These are phyloP conservation scores for Lasioglossum figueresi DNA, from an alignment of 2,888 invertebrate genomes.

Conservation along the genomic window DNA sequence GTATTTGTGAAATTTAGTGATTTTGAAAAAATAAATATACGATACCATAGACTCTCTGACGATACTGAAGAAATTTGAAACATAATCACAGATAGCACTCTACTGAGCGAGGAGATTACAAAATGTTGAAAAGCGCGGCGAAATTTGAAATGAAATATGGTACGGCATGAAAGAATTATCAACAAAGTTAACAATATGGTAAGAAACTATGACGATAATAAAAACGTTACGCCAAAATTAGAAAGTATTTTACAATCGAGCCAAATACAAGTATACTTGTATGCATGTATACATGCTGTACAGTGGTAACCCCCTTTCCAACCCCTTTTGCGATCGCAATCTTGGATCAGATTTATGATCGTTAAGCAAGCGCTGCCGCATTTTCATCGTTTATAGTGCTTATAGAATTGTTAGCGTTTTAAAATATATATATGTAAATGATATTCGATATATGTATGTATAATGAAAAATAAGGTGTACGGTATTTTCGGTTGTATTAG, in stretches of 20 bases:
- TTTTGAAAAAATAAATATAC: no score
- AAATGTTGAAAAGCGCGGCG: neutral
- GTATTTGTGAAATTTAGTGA: no score
- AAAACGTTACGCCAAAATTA: neutral
- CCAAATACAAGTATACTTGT: neutral
- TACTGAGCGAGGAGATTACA: neutral
- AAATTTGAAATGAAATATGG: neutral
- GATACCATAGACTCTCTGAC: no score
- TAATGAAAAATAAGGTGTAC: neutral
- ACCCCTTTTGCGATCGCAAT: neutral
- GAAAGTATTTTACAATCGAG: neutral
- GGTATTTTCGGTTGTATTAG: neutral
- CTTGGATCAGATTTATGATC: neutral
- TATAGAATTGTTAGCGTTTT: neutral
- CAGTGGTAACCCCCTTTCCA: neutral
- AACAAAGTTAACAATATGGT: neutral
- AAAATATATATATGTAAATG: neutral
- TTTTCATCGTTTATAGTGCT: neutral
- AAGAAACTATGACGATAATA: neutral
- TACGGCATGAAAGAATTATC: neutral
- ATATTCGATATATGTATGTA: neutral
- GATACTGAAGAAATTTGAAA: no score
- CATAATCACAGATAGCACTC: no score
- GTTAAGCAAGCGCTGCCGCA: neutral
- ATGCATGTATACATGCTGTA: neutral